Evolutionary conservation across 2,113 vertebrate species (phyloP).

Genomic region (Hirundichthys speculiger): DNA sequence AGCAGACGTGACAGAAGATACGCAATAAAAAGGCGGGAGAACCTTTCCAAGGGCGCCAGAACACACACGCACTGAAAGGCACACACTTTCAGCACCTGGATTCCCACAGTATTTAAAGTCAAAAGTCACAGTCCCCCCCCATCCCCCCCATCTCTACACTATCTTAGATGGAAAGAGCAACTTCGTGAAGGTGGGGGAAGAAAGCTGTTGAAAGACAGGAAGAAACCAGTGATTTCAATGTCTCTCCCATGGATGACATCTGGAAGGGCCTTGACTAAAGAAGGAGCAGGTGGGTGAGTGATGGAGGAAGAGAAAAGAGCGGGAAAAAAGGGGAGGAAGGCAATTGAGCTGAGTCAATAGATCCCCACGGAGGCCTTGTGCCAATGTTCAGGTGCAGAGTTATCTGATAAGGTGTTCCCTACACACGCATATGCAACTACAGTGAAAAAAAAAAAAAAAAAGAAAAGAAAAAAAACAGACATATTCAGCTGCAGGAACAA

Average conservation of each 20-base stretch:
- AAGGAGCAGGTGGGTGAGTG: slow-evolving; percentile 21
- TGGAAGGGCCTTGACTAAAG: slow-evolving; percentile 23
- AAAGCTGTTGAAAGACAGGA: slow-evolving; percentile 27
- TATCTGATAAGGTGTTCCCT: slow-evolving; percentile 38
- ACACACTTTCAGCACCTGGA: slow-evolving; percentile 54
- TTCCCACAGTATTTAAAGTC: slow-evolving; percentile 70
- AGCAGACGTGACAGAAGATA: slow-evolving; percentile 48
- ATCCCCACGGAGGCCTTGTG: slow-evolving; percentile 44
- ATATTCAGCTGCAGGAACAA: not conserved
- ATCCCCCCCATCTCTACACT: slow-evolving; percentile 34
- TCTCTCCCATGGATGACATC: slow-evolving; percentile 37
- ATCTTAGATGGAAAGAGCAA: slow-evolving; percentile 30
- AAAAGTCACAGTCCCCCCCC: slow-evolving; percentile 44
- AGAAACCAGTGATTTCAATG: slow-evolving; percentile 59
- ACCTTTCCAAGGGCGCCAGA: slow-evolving; percentile 22
- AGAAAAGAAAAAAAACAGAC: slow-evolving; percentile 8
- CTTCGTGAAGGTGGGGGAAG: slow-evolving; percentile 13
- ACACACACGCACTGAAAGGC: slow-evolving; percentile 15
- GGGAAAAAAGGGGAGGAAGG: slow-evolving; percentile 33
- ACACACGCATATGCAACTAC: slow-evolving; percentile 22
- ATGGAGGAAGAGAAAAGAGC: slow-evolving; percentile 16
- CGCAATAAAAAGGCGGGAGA: slow-evolving; percentile 31
- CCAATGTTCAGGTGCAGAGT: slow-evolving; percentile 67
- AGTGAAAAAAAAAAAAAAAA: not conserved
- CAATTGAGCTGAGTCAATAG: slow-evolving; percentile 63